These are phyloP conservation scores for Callyntrura sp. DNA, from an alignment of 2,888 invertebrate species.

Conservation along the genomic window DNA sequence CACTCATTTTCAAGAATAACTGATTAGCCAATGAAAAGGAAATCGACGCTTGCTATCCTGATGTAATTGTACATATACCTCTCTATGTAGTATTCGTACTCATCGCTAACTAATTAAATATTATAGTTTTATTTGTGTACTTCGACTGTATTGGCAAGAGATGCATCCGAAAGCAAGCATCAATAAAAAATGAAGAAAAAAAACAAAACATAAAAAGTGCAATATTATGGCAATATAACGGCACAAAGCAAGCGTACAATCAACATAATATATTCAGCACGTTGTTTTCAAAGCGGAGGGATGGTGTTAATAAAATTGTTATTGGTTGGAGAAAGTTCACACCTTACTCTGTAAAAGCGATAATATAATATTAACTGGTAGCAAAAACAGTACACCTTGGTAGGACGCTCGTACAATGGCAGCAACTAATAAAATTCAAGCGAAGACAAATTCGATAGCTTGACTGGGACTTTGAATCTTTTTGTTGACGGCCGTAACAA, in stretches of 20 bases:
- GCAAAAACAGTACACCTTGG: too few relatives aligned
- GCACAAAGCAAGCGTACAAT: too few relatives aligned
- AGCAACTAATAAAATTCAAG: neutral
- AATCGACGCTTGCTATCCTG: constrained; percentile 4
- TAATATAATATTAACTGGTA: constrained; percentile 1
- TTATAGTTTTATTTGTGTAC: neutral
- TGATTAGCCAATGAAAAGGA: constrained; percentile 26
- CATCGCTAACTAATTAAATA: constrained; percentile 28
- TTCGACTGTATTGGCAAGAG: neutral
- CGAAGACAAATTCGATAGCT: constrained; percentile 10
- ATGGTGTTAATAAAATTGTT: too few relatives aligned
- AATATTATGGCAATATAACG: neutral
- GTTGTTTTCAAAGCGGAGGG: neutral
- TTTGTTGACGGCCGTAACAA: too few relatives aligned
- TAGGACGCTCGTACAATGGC: too few relatives aligned
- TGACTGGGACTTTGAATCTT: neutral
- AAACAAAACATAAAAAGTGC: neutral
- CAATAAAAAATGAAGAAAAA: neutral
- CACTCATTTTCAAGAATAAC: neutral
- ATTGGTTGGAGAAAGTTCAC: constrained; percentile 46
- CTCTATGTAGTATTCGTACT: neutral
- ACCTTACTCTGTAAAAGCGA: constrained; percentile 9
- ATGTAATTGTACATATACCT: too few relatives aligned
- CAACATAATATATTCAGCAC: too few relatives aligned
- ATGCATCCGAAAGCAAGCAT: neutral